Evolutionary conservation across 2,797 vertebrate species (phyloP).

Genomic region (Hyperoplus lanceolatus): DNA sequence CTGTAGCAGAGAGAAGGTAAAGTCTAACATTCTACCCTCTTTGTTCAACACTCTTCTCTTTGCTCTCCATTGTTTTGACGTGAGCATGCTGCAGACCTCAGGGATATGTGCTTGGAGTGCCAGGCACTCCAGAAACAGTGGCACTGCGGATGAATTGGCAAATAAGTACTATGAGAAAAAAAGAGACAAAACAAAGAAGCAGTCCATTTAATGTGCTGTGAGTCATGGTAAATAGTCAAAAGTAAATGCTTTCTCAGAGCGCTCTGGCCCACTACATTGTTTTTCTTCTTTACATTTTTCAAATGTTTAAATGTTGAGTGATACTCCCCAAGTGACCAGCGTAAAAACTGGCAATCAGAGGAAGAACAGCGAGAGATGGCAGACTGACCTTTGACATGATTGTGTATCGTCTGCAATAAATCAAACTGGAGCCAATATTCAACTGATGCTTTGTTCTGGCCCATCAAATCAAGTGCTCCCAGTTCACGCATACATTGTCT

Average conservation of each 20-base stretch:
- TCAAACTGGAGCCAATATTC: constrained; percentile 30
- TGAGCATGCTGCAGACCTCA: background rate
- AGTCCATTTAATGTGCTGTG: background rate
- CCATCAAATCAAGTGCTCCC: constrained; percentile 37
- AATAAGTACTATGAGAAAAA: background rate
- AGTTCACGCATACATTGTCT: constrained; percentile 12
- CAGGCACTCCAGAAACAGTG: constrained; percentile 5
- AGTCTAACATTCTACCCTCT: constrained; percentile 8
- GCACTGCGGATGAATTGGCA: background rate
- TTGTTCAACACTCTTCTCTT: background rate
- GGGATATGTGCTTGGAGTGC: background rate
- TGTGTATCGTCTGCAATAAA: constrained; percentile 31
- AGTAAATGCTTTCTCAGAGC: background rate
- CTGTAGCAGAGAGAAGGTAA: background rate
- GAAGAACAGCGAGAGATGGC: background rate
- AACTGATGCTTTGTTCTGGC: constrained; percentile 24
- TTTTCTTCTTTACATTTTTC: background rate
- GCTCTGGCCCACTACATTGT: background rate
- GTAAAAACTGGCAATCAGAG: constrained; percentile 13
- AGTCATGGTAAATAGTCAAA: constrained; percentile 1
- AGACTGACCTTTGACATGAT: constrained; percentile 19
- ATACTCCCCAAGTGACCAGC: background rate
- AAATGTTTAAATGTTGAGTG: background rate
- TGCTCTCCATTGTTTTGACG: constrained; percentile 1
- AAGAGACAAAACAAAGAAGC: constrained; percentile 11